These are phyloP conservation scores for Anaspis maculata DNA, from an alignment of 2,888 invertebrate species.

Conservation along the genomic window DNA sequence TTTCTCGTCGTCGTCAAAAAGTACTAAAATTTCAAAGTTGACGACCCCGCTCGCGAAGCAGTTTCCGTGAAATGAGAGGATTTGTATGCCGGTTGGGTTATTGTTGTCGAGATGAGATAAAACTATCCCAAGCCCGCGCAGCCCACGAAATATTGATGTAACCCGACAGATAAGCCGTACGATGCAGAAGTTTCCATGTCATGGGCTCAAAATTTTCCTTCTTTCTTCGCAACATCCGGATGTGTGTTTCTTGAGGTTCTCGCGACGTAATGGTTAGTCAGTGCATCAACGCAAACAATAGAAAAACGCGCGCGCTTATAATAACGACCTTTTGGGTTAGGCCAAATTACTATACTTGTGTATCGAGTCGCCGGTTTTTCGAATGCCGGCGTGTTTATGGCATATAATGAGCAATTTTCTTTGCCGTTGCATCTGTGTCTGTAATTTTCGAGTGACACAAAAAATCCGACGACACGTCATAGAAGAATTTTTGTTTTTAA, in stretches of 20 bases:
- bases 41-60: no score
- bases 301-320: conserved; percentile 19
- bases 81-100: conserved; percentile 35
- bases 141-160: conserved; percentile 38
- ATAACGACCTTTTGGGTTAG: conserved; percentile 12
- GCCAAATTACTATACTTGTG: conserved; percentile 22
- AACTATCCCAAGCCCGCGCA: conserved; percentile 37
- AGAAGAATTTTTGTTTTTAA: conserved; percentile 11
- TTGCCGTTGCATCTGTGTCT: conserved; percentile 10
- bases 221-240: no score
- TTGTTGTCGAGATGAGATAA: conserved; percentile 25
- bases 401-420: conserved; percentile 24
- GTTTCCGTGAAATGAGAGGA: conserved; percentile 37
- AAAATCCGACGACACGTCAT: no score
- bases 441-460: conserved; percentile 9
- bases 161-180: conserved; percentile 37
- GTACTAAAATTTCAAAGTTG: no score
- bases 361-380: conserved; percentile 19
- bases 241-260: no score
- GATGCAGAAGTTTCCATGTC: no score
- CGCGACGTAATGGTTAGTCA: no score
- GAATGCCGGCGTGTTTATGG: conserved; percentile 20
- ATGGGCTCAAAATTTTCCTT: conserved; percentile 3
- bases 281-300: no score
- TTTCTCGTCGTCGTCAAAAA: no score